phyloP scores from a whole-genome alignment of 1,140 invertebrate genomes.

The Stratiolaelaps scimitus region DNA sequence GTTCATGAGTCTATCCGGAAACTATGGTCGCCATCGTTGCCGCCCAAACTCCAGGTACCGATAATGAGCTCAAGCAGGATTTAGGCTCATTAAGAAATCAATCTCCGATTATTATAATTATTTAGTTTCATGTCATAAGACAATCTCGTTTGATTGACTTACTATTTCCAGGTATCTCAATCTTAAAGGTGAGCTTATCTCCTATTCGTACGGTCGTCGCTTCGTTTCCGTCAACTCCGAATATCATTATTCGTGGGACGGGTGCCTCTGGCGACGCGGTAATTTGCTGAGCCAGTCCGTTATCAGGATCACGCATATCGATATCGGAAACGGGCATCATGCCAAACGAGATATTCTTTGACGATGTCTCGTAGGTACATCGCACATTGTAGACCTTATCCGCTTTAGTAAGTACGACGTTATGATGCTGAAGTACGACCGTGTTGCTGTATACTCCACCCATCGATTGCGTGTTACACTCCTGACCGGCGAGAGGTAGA shows the following conservation, averaged over 20 bases:
- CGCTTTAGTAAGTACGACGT: conserved; percentile 88
- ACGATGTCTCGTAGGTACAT: conserved; percentile 90
- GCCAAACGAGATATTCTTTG: conserved; percentile 88
- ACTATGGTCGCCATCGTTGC: no score
- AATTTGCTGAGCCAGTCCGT: conserved; percentile 64
- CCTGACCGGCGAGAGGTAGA: conserved; percentile 78
- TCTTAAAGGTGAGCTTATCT: conserved; percentile 83
- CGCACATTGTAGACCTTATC: conserved; percentile 94
- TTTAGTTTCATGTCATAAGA: conserved; percentile 21
- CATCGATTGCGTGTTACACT: conserved; percentile 63
- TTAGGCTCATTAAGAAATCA: no score
- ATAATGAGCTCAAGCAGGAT: no score
- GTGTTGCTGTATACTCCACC: conserved; percentile 86
- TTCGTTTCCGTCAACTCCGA: conserved; percentile 67
- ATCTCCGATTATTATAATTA: no score
- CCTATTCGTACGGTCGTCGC: conserved; percentile 87
- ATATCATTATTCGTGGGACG: conserved; percentile 76
- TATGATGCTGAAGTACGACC: conserved; percentile 84
- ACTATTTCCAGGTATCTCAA: conserved; percentile 91
- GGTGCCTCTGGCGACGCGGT: conserved; percentile 85
- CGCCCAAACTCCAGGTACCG: no score
- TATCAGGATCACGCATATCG: conserved; percentile 59
- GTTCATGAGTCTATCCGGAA: no score
- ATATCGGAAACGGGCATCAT: conserved; percentile 68
- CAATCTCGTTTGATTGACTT: conserved; percentile 43